A percentile compares a stretch with the other conserved stretches of the same genome.
These are phyloP conservation scores for Perca fluviatilis DNA, from an alignment of 2,113 vertebrate species.

Conservation along the genomic window DNA sequence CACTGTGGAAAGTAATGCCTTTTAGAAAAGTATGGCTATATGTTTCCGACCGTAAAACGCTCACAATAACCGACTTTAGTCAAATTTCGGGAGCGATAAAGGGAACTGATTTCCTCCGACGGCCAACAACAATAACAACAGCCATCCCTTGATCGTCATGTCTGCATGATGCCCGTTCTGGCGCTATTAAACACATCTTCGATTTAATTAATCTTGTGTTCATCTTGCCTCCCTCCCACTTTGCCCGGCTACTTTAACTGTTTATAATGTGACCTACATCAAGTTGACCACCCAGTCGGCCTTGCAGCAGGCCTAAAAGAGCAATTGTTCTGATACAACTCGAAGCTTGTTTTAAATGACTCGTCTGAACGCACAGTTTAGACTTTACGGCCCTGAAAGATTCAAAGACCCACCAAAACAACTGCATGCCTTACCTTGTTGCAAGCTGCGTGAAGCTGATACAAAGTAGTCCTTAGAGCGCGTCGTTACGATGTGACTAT, in stretches of 20 bases:
- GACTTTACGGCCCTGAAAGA: constrained; percentile 28
- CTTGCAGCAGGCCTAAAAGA: constrained; percentile 43
- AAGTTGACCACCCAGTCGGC: constrained; percentile 6
- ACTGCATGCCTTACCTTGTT: constrained; percentile 65
- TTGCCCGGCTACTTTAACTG: not conserved
- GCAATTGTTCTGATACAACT: constrained; percentile 68
- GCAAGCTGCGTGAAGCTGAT: constrained; percentile 32
- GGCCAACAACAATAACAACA: constrained; percentile 54
- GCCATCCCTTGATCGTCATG: constrained; percentile 19
- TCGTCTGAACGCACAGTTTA: constrained; percentile 10
- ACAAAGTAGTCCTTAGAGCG: constrained; percentile 42
- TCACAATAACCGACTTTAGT: constrained; percentile 14
- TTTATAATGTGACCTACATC: not conserved
- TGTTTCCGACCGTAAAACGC: not conserved
- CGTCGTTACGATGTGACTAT: constrained; percentile 58
- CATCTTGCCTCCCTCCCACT: not conserved
- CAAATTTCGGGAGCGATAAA: not conserved
- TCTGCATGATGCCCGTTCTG: constrained; percentile 5
- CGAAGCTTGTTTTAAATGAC: constrained; percentile 67
- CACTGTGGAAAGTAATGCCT: not conserved
- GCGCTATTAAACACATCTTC: constrained; percentile 16
- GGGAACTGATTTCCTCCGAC: not conserved
- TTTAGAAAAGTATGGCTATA: not conserved
- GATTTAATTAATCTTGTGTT: not conserved
- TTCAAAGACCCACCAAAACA: not conserved